Conservation (phyloP, 2,113 vertebrate genomes). For the Epinephelus lanceolatus region DNA sequence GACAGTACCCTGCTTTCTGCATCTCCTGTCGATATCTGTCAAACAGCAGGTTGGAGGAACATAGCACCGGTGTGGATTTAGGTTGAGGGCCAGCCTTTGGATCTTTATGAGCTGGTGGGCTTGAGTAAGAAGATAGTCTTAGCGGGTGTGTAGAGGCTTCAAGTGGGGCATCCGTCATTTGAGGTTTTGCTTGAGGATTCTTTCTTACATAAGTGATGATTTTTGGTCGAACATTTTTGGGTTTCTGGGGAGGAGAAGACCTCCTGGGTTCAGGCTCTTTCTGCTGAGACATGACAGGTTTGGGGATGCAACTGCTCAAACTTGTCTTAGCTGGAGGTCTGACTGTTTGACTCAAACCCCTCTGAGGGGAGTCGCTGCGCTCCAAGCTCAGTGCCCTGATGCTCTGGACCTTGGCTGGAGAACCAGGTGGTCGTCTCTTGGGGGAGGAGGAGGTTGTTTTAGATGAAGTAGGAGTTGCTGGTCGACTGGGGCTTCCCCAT, state of each 20-base stretch:
- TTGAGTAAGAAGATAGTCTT: slow-evolving; percentile 71
- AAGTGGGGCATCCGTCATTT: slow-evolving; percentile 76
- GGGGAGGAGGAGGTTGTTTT: slow-evolving; percentile 76
- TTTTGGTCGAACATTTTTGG: slow-evolving; percentile 93
- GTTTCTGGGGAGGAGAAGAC: slow-evolving; percentile 83
- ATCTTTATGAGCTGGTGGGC: slow-evolving; percentile 80
- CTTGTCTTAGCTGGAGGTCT: slow-evolving; percentile 87
- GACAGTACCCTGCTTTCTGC: slow-evolving; percentile 88
- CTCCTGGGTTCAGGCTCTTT: slow-evolving; percentile 83
- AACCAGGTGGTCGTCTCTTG: slow-evolving; percentile 68
- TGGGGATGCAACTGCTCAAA: slow-evolving; percentile 88
- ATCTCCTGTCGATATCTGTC: slow-evolving; percentile 92
- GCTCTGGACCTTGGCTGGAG: slow-evolving; percentile 74
- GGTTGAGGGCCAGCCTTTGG: slow-evolving; percentile 78
- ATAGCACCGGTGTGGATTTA: slow-evolving; percentile 76
- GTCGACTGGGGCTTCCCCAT: slow-evolving; percentile 80
- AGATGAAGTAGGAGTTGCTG: slow-evolving; percentile 65
- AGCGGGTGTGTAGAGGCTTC: slow-evolving; percentile 81
- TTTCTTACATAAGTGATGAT: slow-evolving; percentile 97
- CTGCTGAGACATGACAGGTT: slow-evolving; percentile 82
- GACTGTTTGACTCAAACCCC: slow-evolving; percentile 68
- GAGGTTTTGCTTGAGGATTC: slow-evolving; percentile 85
- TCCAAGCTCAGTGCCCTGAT: slow-evolving; percentile 67
- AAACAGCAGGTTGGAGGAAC: slow-evolving; percentile 82
- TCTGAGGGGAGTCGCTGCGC: slow-evolving; percentile 75